Base-by-base conservation (phyloP, 2,888 invertebrate genomes). In the Cotesia congregata region DNA sequence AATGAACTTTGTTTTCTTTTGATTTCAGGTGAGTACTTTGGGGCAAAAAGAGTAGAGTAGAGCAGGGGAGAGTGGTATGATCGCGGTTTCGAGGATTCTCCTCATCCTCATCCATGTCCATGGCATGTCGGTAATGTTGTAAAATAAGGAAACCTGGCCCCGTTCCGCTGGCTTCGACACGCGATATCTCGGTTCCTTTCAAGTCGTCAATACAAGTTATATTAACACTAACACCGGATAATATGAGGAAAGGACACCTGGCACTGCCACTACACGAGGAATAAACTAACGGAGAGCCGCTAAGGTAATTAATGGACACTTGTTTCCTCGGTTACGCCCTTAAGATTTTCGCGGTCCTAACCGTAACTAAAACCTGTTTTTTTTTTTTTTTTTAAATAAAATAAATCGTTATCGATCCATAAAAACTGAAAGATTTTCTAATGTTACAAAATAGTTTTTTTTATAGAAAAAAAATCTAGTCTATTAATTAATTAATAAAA, bases 271-370 rank as follows among this genome's bases (percentile, higher is more conserved):
- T 30, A 30, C 30, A 30, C 30, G 30, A 2, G 30, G 30, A 30
- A 30, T 30, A 30, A 30, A 30, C 30, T 72, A 72, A 72, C 72
- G 72, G 72, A 72, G 72, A 64, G 64, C 64, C 72, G 40, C 72
- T 12, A 15, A 30, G 60, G 64, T 72, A 72, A 72, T 72, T 41
- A 72, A 72, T 72, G 64, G 41, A 72, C 17, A 64, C 72, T 72
- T 50, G 50, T 50, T 50, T 50, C 50, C 50, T 50, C 50, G 50
- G 50, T 50, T 12, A 50, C 50, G 50, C 50, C 50, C 50, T 50
- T 30, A 30, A 30, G 30, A 30, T 30, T 30, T 30, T 30, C 30
- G 30, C 2, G 3, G 12, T 50, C 12, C 50, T 50, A 50, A 50
- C 50, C 12, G 12, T 50, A 50, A 50, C 50, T 30, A 30, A 30